Evolutionary conservation across 2,797 vertebrate genomes (phyloP), one percentile per base, ranked within the genome.

Genomic region (Yasuhikotakia modesta): DNA sequence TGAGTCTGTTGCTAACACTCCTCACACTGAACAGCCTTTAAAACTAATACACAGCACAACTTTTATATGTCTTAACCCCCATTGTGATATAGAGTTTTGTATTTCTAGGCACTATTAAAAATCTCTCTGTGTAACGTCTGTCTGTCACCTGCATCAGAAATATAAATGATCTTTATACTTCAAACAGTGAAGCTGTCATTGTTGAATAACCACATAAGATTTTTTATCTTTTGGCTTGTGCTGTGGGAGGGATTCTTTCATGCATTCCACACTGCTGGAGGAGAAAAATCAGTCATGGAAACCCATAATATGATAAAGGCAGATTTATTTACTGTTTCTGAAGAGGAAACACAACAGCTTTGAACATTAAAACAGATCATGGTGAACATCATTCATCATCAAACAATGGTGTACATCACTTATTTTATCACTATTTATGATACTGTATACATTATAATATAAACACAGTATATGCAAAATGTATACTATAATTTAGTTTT

Each of bases 221-320:
- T 58, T 63, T 61, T n/a, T 35, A 43, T 43, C 10, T 43, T 43
- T 43, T 43, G 39, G 39, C 39, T 43, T 35, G 66, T 12, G 12
- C 60, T 84, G 79, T 81, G 66, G 81, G 69, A 81, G 60, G 63
- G 21, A 73, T 70, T 65, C 66, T 80, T 48, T 19, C 69, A 73
- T 63, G 76, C 69, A 77, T 77, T 73, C 17, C 32, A 65, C 74
- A 46, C 46, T 81, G 73, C 57, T 76, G 66, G 48, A 81, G 65
- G 19, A 58, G 45, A 30, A 27, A 48, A 30, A 58, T n/a, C 17
- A 80, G 58, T 68, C 58, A 27, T 24, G 55, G 63, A 80, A 85
- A 73, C 32, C 32, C 27, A 24, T 43, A 67, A 66, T 68, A 43
- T 10, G 39, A 43, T 43, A 10, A 43, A 10, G 39, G 0, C 52